Base-by-base conservation (phyloP, 2,797 vertebrate species). In the Sebastes steindachneri region DNA sequence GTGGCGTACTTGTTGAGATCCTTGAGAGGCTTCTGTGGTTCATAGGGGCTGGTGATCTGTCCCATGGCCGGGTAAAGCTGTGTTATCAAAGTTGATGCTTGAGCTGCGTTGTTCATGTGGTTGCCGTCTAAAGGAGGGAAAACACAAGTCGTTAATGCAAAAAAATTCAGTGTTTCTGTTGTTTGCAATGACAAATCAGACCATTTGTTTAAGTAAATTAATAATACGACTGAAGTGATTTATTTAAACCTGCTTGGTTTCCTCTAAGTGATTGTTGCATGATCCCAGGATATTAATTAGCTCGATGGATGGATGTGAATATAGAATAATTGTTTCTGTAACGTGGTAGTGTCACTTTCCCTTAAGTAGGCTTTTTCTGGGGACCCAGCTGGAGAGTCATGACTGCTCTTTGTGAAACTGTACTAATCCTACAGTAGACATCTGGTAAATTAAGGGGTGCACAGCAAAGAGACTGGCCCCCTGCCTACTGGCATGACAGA, bases 1-100 rank as follows among this genome's bases (percentile, higher is more conserved):
- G 98, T 98, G 83, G 97, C 96, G 0, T 99, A 99, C 86, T 98
- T 98, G 95, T 97, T 99, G 70, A 99, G 93, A 21, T 99, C 98
- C 84, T 97, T 98, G 79, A 95, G 95, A 0, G 97, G 94, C 1
- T 95, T 94, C 3, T 97, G 97, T 80, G 97, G 97, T 41, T 99
- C 98, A 0, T 99, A 99, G 0, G 97, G 96, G 91, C 98, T 98
- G 92, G 95, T 95, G 89, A 98, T 96, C 86, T 96, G 97, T 66
- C 96, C 97, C 93, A 98, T 88, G 26, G 89, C 95, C 15, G 97
- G 97, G 76, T 98, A 99, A 0, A 97, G 98, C 63, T 98, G 97
- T 1, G 96, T 94, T 86, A 99, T 96, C 86, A 99, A 88, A 69
- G 97, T 96, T 4, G 98, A 97, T 68, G 96, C 95, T 75, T 97